Base-by-base conservation (phyloP, 1,140 invertebrate genomes). In the Orius laevigatus region DNA sequence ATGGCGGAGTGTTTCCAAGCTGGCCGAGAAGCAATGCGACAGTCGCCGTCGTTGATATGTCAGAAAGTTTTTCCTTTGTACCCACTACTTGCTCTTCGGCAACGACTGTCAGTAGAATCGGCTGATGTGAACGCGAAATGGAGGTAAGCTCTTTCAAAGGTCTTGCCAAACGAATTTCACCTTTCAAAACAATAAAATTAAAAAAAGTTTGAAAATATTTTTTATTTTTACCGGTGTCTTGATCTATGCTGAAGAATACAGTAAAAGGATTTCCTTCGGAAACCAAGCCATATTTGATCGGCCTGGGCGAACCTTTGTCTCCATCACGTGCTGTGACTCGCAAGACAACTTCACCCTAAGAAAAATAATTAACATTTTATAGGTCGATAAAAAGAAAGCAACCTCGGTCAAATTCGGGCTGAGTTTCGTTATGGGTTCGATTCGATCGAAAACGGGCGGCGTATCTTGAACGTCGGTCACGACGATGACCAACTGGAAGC, bases 401-500 rank as follows among this genome's bases (percentile, higher is more conserved):
- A 68, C 66, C 57, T 59, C 41, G 25, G 55, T 67, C 35, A 81
- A 66, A 35, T 72, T 72, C 1, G 73, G 62, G 15, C 70, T 72
- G 38, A 84, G 61, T 57, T 76, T 75, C 0, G 85, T 87, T 34
- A 86, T 74, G 9, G 84, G 83, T 34, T 58, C 50, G 12, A 58
- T 57, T 41, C 78, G 59, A 1, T 79, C 83, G 61, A 89, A 91
- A 39, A 87, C 73, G 1, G 87, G 87, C 2, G 84, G 81, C 44
- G 82, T 81, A 57, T 91, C 86, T 60, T 90, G 85, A 1, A 86
- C 78, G 60, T 91, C 86, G 58, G 79, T 71, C 1, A 90, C 82
- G 2, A 85, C 75, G 1, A 90, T 76, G 2, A 85, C 75, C 2
- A 90, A 67, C 59, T 83, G 74, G 50, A 88, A 66, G 11, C 78